Percentiles rank a stretch among this genome's conserved stretches.
These are phyloP conservation scores for Molossus alvarezi DNA, from an alignment of 2,797 vertebrate genomes.

Conservation along the genomic window DNA sequence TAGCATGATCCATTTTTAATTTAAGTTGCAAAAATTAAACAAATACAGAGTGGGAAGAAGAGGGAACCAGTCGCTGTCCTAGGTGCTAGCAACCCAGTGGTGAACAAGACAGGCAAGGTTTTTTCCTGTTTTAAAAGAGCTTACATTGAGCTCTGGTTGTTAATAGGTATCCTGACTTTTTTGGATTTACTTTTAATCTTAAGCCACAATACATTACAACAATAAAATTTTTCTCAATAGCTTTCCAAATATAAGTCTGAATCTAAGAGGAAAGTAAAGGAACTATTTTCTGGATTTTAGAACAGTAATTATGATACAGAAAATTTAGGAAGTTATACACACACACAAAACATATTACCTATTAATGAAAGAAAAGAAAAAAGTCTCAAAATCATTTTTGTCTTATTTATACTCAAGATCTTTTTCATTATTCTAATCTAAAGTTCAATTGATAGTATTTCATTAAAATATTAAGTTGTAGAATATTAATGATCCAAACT, in stretches of 20 bases:
- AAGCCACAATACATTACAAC: slow-evolving; percentile 13
- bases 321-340: slow-evolving; percentile 25
- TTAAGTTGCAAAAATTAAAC: slow-evolving; percentile 1
- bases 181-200: slow-evolving; percentile 61
- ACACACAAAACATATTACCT: not conserved
- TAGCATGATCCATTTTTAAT: not conserved
- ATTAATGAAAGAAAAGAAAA: not conserved
- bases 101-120: slow-evolving; percentile 21
- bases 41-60: not conserved
- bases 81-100: slow-evolving; percentile 61
- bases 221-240: slow-evolving; percentile 60
- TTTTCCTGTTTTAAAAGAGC: slow-evolving; percentile 6
- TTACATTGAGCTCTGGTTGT: not conserved
- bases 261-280: not conserved
- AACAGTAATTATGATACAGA: slow-evolving; percentile 33
- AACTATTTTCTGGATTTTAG: slow-evolving; percentile 51
- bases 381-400: slow-evolving; percentile 51
- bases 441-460: slow-evolving; percentile 36
- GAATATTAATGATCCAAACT: not conserved
- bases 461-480: slow-evolving; percentile 27
- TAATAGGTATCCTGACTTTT: slow-evolving; percentile 4
- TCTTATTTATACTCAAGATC: slow-evolving; percentile 33
- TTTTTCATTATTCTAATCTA: slow-evolving; percentile 61
- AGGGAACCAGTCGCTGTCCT: slow-evolving; percentile 40
- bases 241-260: slow-evolving; percentile 56